A percentile compares a stretch with the other conserved stretches of the same genome.
Conservation (phyloP, 1,140 invertebrate species). For the Metaphire vulgaris region DNA sequence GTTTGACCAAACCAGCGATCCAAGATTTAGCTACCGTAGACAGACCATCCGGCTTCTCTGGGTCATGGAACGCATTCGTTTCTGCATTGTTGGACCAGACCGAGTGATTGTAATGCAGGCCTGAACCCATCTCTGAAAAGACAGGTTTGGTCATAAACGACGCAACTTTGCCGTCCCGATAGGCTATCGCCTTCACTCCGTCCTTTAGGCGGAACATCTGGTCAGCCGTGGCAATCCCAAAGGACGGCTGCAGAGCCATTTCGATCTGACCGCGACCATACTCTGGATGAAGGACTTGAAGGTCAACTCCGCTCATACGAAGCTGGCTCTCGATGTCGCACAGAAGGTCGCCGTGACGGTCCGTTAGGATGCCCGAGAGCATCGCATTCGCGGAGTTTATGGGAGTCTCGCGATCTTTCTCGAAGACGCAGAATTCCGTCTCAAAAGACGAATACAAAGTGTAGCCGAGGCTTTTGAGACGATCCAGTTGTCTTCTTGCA, state of each 20-base stretch:
- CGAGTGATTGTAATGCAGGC: constrained; percentile 32
- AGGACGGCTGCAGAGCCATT: constrained; percentile 12
- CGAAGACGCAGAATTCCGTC: constrained; percentile 23
- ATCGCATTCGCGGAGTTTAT: background rate
- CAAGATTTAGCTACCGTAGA: constrained; percentile 27
- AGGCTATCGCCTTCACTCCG: constrained; percentile 27
- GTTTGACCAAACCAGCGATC: constrained; percentile 31
- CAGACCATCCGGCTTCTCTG: constrained; percentile 21
- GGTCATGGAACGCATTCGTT: constrained; percentile 20
- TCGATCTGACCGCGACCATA: constrained; percentile 28
- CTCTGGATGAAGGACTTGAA: constrained; percentile 20
- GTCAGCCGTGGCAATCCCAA: constrained; percentile 25
- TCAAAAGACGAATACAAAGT: constrained; percentile 27
- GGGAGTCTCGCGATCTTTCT: background rate
- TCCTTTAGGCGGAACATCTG: constrained; percentile 26
- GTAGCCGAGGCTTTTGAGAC: constrained; percentile 19
- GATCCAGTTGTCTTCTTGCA: constrained; percentile 16
- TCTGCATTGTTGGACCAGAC: constrained; percentile 15
- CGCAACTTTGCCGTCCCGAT: constrained; percentile 9
- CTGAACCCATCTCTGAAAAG: background rate
- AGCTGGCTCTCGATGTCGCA: constrained; percentile 19
- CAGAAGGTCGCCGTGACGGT: constrained; percentile 8
- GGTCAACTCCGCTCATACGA: constrained; percentile 19
- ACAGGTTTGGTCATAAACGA: constrained; percentile 32
- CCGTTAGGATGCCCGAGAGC: background rate